Percentiles rank a stretch among this genome's conserved stretches.
Evolutionary conservation across 2,797 vertebrate species (phyloP).

Genomic region (Rhinichthys osculus): DNA sequence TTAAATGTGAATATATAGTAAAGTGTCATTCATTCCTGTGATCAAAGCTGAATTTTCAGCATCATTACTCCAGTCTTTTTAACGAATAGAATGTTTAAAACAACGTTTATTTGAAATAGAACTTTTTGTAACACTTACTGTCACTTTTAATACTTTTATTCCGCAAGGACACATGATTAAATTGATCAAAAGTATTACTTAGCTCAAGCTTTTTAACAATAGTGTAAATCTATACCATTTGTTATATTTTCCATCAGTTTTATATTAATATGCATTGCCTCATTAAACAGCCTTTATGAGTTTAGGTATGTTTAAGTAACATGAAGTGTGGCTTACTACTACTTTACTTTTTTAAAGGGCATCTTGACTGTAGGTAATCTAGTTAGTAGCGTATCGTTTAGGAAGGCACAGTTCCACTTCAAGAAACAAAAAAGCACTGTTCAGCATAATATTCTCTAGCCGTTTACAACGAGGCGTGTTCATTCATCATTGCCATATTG

Average conservation of each 20-base stretch:
- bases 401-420: not conserved
- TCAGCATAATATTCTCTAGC: not conserved
- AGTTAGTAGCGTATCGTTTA: not conserved
- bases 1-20: no score
- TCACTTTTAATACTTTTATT: no score
- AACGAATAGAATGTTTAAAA: no score
- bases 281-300: no score
- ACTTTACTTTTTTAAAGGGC: not conserved
- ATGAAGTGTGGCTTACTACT: not conserved
- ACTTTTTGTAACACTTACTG: no score
- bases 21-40: no score
- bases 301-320: not conserved
- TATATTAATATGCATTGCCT: not conserved
- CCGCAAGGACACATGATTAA: no score
- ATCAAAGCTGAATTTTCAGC: no score
- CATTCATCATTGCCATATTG: constrained; percentile 13
- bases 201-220: not conserved
- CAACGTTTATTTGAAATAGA: no score
- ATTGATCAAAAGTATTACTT: no score
- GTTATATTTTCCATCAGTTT: not conserved
- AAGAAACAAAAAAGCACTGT: not conserved
- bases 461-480: not conserved
- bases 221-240: not conserved
- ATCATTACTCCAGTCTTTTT: no score
- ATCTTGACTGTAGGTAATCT: not conserved